phyloP scores from a whole-genome alignment of 2,113 vertebrate genomes.

The Oenanthe melanoleuca region DNA sequence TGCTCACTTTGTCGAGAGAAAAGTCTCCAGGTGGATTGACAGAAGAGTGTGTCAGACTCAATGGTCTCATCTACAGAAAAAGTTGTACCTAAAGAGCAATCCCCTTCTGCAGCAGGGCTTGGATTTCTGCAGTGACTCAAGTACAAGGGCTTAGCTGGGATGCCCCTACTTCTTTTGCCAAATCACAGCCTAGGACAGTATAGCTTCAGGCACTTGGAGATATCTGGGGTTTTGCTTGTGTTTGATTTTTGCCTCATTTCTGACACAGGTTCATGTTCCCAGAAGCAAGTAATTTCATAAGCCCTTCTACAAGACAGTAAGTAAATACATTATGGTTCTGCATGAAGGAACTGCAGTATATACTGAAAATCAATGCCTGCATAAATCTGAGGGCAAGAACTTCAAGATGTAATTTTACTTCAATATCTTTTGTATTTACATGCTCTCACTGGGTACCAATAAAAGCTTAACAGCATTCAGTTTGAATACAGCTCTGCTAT shows the following conservation, averaged over 20 bases:
- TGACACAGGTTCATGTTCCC: not conserved
- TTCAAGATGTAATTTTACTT: constrained; percentile 17
- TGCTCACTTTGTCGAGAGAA: not conserved
- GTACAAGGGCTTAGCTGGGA: not conserved
- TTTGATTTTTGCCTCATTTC: not conserved
- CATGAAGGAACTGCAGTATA: constrained; percentile 32
- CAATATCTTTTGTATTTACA: not conserved
- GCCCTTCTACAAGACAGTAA: constrained; percentile 1
- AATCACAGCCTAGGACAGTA: not conserved
- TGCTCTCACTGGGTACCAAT: not conserved
- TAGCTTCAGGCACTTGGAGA: not conserved
- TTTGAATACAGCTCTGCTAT: not conserved
- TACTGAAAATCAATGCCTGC: constrained; percentile 23
- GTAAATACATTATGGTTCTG: constrained; percentile 11
- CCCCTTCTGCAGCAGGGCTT: not conserved
- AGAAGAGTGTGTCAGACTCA: not conserved
- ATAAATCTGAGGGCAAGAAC: constrained; percentile 22
- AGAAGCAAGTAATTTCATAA: constrained; percentile 20
- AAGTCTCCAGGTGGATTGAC: not conserved
- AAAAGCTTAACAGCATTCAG: constrained; percentile 13
- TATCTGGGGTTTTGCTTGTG: not conserved
- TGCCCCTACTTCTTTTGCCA: not conserved
- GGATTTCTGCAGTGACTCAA: not conserved
- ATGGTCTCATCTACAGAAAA: not conserved
- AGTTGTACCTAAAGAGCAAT: not conserved